Base-by-base conservation (phyloP, 2,888 invertebrate species). In the Sinohyriopsis cumingii region DNA sequence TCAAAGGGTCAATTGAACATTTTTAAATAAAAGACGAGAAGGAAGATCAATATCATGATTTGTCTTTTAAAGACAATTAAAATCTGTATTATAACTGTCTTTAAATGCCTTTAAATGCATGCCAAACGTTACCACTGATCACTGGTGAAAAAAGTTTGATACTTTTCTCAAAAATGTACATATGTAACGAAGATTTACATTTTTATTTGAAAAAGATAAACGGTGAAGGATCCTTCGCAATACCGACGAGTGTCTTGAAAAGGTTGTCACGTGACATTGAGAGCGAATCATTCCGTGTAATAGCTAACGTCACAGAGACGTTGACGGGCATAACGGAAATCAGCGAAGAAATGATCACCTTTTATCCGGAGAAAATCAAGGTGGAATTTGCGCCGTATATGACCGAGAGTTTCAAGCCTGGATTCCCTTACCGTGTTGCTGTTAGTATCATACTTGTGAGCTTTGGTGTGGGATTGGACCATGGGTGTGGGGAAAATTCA, bases 221-320 rank as follows among this genome's bases (percentile, higher is more conserved):
- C 56, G 82, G 82, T 6, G 75, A 73, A 33, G 67, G 62, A 3
- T 53, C 68, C 3, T 78, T 81, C 55, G 65, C 68, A 4, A 64
- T 82, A 20, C 65, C 71, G 9, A 73, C 59, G 57, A 59, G 33
- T 18, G 55, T 68, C 3, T 24, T 82, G n/a, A 64, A 72, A 24
- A 64, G 63, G 53, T 53, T 82, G 19, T 65, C 71, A 18, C 65
- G 72, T n/a, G 67, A 75, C 55, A 20, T 78, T 12, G 59, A 70
- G 6, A 73, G 68, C 54, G 66, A 68, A n/a, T 69, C 73, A 1
- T 66, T 82, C 24, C 15, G 64, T 6, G 67, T 82, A 2, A 57
- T 96, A 86, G 97, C 96, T 0, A 94, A 95, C 3, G 94, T 98
- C 4, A 96, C 96, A 89, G 98, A 98, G 91, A 93, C 94, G 67